Evolutionary conservation across 2,888 invertebrate species (phyloP), one percentile per base, ranked within the genome.

Genomic region (Heliconius hortense): DNA sequence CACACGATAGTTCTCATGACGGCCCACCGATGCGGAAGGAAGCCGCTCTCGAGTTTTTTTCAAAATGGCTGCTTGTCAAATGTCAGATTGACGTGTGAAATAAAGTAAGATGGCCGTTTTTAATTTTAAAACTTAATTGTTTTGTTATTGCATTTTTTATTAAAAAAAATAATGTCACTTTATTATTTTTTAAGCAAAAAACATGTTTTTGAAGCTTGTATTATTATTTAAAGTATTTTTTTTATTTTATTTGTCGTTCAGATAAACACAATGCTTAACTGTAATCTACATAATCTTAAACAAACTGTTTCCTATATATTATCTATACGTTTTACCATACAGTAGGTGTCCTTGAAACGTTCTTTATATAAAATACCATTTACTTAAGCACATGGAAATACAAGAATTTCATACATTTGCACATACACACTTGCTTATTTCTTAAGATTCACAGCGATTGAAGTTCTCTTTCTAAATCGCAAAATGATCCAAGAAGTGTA

Each of bases 31-130:
- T 85, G 91, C 90, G 92, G 91, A 94, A 94, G 91, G 92, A 93
- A 94, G 92, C 93, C 92, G 88, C 88, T 89, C 91, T 92, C 86
- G 86, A 92, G 89, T 87, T 92, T 93, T n/a, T 93, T 93, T 90
- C 90, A 94, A 94, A 92, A 94, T 94, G 94, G 94, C 94, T 84
- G 89, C 89, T 84, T 92, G 89, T 90, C 91, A 92, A 84, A 89
- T 86, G 88, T 91, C 89, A 91, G 82, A 86, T 84, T 90, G 89
- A 89, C 88, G 88, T 85, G 86, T 83, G 82, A 89, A 89, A 88
- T 60, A 89, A 89, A 85, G 76, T 89, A 93, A 93, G 88, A 93
- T 93, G 93, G 93, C 90, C 69, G 35, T 10, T 35, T n/a, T 35
- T 35, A 35, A 35, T 35, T 35, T 10, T 35, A 35, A 35, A 35